phyloP scores from a whole-genome alignment of 2,888 invertebrate genomes.

The Tipula helvola region DNA sequence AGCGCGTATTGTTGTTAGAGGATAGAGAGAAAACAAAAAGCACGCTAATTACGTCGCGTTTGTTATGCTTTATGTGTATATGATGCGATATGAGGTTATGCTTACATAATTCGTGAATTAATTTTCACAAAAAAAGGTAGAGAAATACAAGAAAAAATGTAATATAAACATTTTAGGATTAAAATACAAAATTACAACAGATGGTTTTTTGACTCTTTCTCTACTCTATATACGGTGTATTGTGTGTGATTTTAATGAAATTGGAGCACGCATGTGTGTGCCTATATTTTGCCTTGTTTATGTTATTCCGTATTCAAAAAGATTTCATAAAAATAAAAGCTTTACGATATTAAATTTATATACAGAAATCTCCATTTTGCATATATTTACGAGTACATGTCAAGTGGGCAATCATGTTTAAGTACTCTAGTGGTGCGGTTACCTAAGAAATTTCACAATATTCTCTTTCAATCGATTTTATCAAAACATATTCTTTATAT shows the following conservation, averaged over 20 bases:
- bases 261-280: not conserved
- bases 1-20: not conserved
- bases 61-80: not conserved
- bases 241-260: not conserved
- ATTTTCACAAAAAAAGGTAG: not conserved
- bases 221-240: not conserved
- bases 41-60: not conserved
- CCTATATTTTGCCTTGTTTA: not conserved
- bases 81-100: not conserved
- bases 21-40: not conserved
- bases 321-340: not conserved
- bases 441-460: not conserved
- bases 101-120: slow-evolving; percentile 4
- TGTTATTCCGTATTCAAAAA: not conserved
- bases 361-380: not conserved
- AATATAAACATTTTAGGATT: not conserved
- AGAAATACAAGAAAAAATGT: not conserved
- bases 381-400: not conserved
- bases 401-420: not conserved
- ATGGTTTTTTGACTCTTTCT: not conserved
- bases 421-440: not conserved
- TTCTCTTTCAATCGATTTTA: not conserved
- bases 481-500: not conserved
- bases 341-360: not conserved
- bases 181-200: not conserved